Evolutionary conservation across 92 coral and sea anemone species (phyloP), one percentile per base, ranked within the genome.

Genomic region (Ricordea florida): DNA sequence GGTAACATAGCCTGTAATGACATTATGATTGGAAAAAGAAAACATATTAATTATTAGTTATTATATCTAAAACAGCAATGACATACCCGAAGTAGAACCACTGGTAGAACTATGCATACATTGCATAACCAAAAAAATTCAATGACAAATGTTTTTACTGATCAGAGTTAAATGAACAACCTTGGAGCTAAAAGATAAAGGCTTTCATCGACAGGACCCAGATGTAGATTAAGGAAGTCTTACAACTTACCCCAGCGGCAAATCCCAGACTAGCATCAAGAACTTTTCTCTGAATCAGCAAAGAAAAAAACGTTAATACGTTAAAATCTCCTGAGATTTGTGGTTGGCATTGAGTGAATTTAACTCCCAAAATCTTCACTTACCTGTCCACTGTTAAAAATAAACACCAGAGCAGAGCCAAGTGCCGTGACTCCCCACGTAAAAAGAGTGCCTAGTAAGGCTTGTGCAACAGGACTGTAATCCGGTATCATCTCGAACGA

Each of bases 241-340:
- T 10, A 45, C 4, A 21, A 43, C 98, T 79, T 68, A 94, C 98
- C 94, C 98, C 98, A 28, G 98, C 98, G 41, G 98, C 98, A 83
- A 94, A 94, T 17, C 98, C 98, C 38, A 94, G 71, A 67, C 98
- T 94, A 37, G 97, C 96, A 89, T 94, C 98, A 36, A 94, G 89
- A 30, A 94, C 90, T 63, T 83, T 92, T 40, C 98, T 82, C 98
- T 94, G 60, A n/a, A 76, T 51, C 48, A 50, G 23, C 22, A 8
- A 10, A 25, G 28, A 52, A 72, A 40, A 28, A 24, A 48, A n/a
- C 1, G 22, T 17, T 11, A 25, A 26, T 4, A 14, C 10, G 7
- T 23, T n/a, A 9, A 11, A 56, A 27, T 27, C 14, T 47, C 45
- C 29, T 8, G 16, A 34, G 33, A 15, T 9, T 62, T 14, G 13